These are phyloP conservation scores for Machimus atricapillus DNA, from an alignment of 2,888 invertebrate species.

Conservation along the genomic window DNA sequence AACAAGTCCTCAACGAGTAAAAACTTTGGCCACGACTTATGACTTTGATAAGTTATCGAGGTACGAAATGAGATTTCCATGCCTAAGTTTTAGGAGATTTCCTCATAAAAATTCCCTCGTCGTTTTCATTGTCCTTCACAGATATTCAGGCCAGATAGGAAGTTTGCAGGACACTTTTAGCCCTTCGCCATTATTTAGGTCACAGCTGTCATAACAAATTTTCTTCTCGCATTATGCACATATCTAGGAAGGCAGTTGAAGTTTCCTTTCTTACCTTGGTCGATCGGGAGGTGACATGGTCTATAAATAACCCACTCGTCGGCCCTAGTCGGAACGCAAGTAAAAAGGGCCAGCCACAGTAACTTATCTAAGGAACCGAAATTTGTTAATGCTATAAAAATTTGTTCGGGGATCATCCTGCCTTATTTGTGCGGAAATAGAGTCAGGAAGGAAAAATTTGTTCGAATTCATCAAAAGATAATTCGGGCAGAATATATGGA, in stretches of 20 bases:
- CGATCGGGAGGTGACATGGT: not conserved
- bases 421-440: not conserved
- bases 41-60: conserved; percentile 12
- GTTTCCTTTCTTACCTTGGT: conserved; percentile 19
- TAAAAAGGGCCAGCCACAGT: not conserved
- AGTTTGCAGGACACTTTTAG: conserved; percentile 13
- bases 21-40: not conserved
- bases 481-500: conserved; percentile 8
- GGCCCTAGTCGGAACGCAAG: not conserved
- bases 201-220: conserved; percentile 34
- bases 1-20: not conserved
- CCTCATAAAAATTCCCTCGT: conserved; percentile 26
- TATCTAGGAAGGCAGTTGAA: conserved; percentile 9
- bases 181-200: not conserved
- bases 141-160: conserved; percentile 3
- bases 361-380: not conserved
- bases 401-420: not conserved
- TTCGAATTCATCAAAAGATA: conserved; percentile 22
- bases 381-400: conserved; percentile 6
- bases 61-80: conserved; percentile 21
- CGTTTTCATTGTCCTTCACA: conserved; percentile 7
- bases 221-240: conserved; percentile 13
- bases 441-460: conserved; percentile 17
- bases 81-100: not conserved
- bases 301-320: conserved; percentile 10